Evolutionary conservation across 2,797 vertebrate genomes (phyloP), one percentile per base, ranked within the genome.

Genomic region (Arrhamphus sclerolepis): DNA sequence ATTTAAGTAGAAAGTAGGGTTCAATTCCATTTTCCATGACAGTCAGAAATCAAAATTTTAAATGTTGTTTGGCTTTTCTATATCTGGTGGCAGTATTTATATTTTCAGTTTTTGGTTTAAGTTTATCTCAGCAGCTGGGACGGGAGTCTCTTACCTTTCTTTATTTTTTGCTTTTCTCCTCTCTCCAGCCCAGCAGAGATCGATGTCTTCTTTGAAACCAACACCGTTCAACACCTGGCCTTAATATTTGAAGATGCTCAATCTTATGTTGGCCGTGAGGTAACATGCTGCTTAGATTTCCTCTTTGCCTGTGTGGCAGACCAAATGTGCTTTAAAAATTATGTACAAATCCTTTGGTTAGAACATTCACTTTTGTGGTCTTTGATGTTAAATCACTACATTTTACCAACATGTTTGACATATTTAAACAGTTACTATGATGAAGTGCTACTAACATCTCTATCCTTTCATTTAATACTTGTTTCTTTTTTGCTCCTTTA

Each of bases 201-300:
- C 0, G 80, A 70, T 24, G 87, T 78, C 68, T 96, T 96, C 87
- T 96, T 96, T 81, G 88, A 93, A 54, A 92, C 87, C 21, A 95
- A 92, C 81, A 85, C 56, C 0, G 90, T 92, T 47, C 70, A 82
- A 5, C 89, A 94, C 75, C 80, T 99, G 85, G 95, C 91, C 0
- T 77, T 99, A 86, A 93, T 98, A 86, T 98, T 98, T 2, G 96
- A 99, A 80, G 71, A 86, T 0, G 65, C 77, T 0, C 16, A 66
- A 26, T 96, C 95, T 19, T 98, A 95, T 0, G 43, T 96, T 34
- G 96, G 95, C 64, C 89, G 94, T 93, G 97, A 99, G 96, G 97
- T 98, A 85, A 85, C n/a, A n/a, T n/a, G n/a, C 73, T 0, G 8
- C 3, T 19, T 0, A 0, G 4, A 3, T 72, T 47, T 49, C 5